A percentile compares a stretch with the other conserved stretches of the same genome.
These are phyloP conservation scores for Emydocephalus ijimae DNA, from an alignment of 2,113 vertebrate species.

Conservation along the genomic window DNA sequence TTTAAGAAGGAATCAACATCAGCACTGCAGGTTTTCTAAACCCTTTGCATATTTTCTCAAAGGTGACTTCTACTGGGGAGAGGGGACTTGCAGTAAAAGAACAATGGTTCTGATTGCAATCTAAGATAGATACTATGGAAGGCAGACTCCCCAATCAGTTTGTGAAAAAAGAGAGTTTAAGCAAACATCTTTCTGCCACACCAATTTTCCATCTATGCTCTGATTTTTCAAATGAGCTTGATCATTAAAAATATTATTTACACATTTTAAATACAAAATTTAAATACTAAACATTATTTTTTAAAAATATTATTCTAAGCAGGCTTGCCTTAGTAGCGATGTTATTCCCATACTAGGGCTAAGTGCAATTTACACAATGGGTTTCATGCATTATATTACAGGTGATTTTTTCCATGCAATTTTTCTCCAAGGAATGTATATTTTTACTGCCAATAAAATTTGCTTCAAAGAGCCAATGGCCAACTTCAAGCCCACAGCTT, in stretches of 20 bases:
- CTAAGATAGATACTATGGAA: neutral
- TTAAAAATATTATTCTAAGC: neutral
- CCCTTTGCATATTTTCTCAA: neutral
- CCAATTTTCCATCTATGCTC: neutral
- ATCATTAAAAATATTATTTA: neutral
- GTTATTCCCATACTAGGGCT: neutral
- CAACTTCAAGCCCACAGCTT: neutral
- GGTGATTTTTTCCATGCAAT: neutral
- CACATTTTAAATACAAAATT: neutral
- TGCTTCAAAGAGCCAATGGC: neutral
- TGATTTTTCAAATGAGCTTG: neutral
- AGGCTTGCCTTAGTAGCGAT: neutral
- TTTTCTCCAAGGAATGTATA: constrained; percentile 3
- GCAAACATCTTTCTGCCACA: neutral
- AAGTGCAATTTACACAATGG: neutral
- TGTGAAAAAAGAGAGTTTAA: neutral
- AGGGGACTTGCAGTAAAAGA: neutral
- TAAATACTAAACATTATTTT: neutral
- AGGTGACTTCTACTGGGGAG: neutral
- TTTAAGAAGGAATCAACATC: neutral
- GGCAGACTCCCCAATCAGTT: neutral
- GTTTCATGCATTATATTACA: neutral
- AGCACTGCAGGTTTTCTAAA: neutral
- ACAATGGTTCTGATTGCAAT: neutral
- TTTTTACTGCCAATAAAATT: neutral